Conservation (phyloP, 2,888 invertebrate genomes). For the Malacosoma neustria region DNA sequence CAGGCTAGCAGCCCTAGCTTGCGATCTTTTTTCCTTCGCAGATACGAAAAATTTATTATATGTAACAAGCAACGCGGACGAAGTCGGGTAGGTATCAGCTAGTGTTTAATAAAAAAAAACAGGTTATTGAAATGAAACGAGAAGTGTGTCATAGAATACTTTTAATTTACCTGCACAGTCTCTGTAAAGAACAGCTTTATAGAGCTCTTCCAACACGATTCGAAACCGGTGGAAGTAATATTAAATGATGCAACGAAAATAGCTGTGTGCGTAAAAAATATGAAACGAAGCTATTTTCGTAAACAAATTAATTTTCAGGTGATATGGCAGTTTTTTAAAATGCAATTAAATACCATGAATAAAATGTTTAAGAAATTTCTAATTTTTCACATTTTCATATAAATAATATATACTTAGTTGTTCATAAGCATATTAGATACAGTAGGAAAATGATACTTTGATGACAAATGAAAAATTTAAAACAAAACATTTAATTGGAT, state of each 20-base stretch:
- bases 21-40: too few species aligned
- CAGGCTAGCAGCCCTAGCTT: too few species aligned
- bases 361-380: too few species aligned
- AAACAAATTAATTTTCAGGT: background rate
- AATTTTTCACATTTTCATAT: too few species aligned
- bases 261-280: conserved; percentile 16
- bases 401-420: too few species aligned
- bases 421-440: too few species aligned
- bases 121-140: conserved; percentile 11
- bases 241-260: conserved; percentile 11
- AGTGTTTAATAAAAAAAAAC: too few species aligned
- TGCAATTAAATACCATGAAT: too few species aligned
- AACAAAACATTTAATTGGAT: background rate
- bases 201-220: conserved; percentile 19
- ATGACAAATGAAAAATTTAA: conserved; percentile 9
- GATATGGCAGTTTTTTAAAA: background rate
- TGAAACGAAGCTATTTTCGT: background rate
- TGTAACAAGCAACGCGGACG: too few species aligned
- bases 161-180: conserved; percentile 73
- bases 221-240: background rate
- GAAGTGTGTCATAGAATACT: conserved; percentile 54
- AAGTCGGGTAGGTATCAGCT: too few species aligned
- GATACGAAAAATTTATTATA: too few species aligned
- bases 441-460: background rate
- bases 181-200: conserved; percentile 61